Conservation (phyloP, 2,113 vertebrate species). For the Cochlearius cochlearius region DNA sequence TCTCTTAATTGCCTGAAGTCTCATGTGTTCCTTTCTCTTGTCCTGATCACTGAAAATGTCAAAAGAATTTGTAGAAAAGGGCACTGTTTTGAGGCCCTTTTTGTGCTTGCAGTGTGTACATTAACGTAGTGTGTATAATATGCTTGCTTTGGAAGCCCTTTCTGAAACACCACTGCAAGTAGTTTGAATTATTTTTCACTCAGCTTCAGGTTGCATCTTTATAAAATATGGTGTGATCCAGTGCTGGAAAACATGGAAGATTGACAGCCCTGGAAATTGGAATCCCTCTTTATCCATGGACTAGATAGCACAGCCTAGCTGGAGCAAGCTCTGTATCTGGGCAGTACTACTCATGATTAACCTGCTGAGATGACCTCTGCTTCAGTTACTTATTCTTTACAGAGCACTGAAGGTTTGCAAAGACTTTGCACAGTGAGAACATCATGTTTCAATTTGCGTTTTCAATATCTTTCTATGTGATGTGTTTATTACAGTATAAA, state of each 20-base stretch:
- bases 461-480: background rate
- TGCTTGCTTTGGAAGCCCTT: background rate
- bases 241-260: background rate
- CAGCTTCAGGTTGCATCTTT: background rate
- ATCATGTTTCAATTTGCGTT: background rate
- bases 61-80: background rate
- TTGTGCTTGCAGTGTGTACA: background rate
- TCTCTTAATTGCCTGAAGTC: background rate
- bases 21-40: background rate
- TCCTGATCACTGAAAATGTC: background rate
- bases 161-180: background rate
- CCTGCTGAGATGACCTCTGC: background rate
- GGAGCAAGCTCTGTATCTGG: background rate
- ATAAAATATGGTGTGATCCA: background rate
- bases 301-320: background rate
- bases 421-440: background rate
- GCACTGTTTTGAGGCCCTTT: background rate
- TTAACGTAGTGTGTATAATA: background rate
- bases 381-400: conserved; percentile 17
- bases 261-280: conserved; percentile 16
- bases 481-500: background rate
- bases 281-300: conserved; percentile 11
- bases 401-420: background rate
- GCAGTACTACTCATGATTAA: background rate
- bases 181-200: conserved; percentile 6